phyloP scores from a whole-genome alignment of 2,888 invertebrate species.

The Yponomeuta sedellus region DNA sequence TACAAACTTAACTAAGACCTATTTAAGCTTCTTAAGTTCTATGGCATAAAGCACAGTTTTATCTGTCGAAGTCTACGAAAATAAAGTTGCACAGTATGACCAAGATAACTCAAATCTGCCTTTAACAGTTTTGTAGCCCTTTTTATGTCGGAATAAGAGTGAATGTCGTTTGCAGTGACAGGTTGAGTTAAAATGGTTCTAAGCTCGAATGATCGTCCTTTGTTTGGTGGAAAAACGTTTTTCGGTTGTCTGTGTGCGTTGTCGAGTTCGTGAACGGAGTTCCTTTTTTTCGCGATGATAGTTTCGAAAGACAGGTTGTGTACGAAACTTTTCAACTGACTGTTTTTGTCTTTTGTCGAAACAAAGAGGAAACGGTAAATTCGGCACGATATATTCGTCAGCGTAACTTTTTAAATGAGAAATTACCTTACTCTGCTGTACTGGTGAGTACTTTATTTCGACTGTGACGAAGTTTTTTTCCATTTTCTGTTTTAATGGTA shows the following conservation, averaged over 20 bases:
- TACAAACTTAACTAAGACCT: not conserved
- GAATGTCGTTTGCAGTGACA: not conserved
- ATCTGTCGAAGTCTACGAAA: not conserved
- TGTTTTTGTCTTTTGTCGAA: not conserved
- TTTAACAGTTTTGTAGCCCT: not conserved
- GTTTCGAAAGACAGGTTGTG: not conserved
- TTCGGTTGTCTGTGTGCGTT: not conserved
- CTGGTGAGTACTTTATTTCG: too few species aligned
- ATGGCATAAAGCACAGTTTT: not conserved
- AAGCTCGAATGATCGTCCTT: not conserved
- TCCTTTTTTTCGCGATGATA: not conserved
- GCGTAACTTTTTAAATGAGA: too few species aligned
- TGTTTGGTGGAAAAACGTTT: slow-evolving; percentile 1
- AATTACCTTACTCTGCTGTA: too few species aligned
- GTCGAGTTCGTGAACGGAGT: not conserved
- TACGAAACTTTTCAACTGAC: not conserved
- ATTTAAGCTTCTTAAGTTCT: not conserved
- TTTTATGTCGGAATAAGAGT: not conserved
- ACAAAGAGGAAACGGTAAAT: not conserved
- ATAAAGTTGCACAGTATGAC: not conserved
- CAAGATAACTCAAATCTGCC: not conserved
- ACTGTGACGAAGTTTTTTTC: too few species aligned
- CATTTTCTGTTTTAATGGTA: too few species aligned
- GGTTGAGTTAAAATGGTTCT: not conserved
- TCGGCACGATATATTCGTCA: too few species aligned